Evolutionary conservation across 2,113 vertebrate species (phyloP).

Genomic region (Castor canadensis): DNA sequence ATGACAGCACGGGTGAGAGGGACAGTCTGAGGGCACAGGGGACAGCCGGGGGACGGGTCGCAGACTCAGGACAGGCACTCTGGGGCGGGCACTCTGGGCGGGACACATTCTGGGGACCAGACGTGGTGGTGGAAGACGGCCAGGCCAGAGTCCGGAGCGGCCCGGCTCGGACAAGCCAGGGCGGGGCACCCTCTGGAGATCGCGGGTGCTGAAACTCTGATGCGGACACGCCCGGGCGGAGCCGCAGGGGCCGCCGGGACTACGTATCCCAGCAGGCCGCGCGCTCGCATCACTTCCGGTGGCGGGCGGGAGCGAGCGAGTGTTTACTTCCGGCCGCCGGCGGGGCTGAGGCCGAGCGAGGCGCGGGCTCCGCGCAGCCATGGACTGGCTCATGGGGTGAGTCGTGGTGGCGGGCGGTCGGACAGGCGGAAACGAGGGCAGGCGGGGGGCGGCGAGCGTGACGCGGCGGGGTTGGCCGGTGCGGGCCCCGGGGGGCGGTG

Average conservation of each 20-base stretch:
- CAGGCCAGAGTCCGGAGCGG: neutral
- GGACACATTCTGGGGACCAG: neutral
- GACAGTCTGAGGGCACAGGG: neutral
- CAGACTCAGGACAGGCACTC: too few relatives aligned
- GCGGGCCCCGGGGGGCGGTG: neutral
- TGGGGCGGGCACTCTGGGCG: too few relatives aligned
- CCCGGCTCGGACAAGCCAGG: too few relatives aligned
- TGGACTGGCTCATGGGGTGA: constrained; percentile 81
- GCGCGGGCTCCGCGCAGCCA: constrained; percentile 67
- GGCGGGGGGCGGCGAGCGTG: neutral
- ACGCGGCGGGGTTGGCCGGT: constrained; percentile 54
- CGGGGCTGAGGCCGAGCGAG: constrained; percentile 69
- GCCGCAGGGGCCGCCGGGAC: constrained; percentile 21
- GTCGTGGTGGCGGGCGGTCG: neutral
- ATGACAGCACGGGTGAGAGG: neutral
- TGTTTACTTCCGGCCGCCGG: constrained; percentile 79
- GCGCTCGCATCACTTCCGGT: constrained; percentile 59
- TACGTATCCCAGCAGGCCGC: constrained; percentile 64
- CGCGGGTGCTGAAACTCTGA: too few relatives aligned
- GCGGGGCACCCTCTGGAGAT: too few relatives aligned
- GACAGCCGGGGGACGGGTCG: neutral
- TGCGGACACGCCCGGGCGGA: too few relatives aligned
- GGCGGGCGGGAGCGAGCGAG: constrained; percentile 58
- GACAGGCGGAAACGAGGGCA: neutral
- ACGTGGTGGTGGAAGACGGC: too few relatives aligned